Evolutionary conservation across 2,797 vertebrate genomes (phyloP), one percentile per base, ranked within the genome.

Genomic region (Lerista edwardsae): DNA sequence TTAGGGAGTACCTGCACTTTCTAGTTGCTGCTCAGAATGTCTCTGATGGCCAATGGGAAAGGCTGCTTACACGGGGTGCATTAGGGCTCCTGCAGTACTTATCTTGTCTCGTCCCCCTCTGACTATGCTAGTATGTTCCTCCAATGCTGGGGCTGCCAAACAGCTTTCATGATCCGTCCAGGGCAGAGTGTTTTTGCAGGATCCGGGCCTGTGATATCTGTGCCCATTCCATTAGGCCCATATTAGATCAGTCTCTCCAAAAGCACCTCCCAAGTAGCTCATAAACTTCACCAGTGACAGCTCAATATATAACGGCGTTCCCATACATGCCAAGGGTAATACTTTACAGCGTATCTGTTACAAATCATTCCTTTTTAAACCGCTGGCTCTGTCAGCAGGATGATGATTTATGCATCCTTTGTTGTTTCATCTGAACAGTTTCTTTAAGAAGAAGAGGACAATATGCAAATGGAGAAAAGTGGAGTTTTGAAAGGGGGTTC

Each of bases 381-480:
- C 21, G 1, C 87, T 90, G 78, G 79, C 14, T 92, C 86, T 88
- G 55, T 83, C 84, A 84, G 55, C 36, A 31, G 12, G 39, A 61
- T 83, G 78, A 86, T 91, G 91, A 94, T 95, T 93, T 94, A 94
- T 92, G 90, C 78, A 61, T 61, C 73, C 78, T 94, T 91, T 91
- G 81, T 93, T 88, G 87, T 84, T 82, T 85, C 79, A 72, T 80
- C 64, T 84, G 87, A 92, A 88, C 89, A 88, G 76, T 88, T 73
- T 39, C 57, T 79, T 71, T 82, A 34, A 0, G 6, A 86, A 87
- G 51, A 74, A 86, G 86, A 84, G 71, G 84, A 67, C 39, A 89
- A 77, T 83, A 93, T 90, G 90, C 71, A 91, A 90, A 93, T 90
- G 2, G 64, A 59, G 62, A 82, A 80, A 91, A 91, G 14, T 87